A percentile compares a stretch with the other conserved stretches of the same genome.
Evolutionary conservation across 2,113 vertebrate genomes (phyloP).

Genomic region (Phylloscopus trochilus): DNA sequence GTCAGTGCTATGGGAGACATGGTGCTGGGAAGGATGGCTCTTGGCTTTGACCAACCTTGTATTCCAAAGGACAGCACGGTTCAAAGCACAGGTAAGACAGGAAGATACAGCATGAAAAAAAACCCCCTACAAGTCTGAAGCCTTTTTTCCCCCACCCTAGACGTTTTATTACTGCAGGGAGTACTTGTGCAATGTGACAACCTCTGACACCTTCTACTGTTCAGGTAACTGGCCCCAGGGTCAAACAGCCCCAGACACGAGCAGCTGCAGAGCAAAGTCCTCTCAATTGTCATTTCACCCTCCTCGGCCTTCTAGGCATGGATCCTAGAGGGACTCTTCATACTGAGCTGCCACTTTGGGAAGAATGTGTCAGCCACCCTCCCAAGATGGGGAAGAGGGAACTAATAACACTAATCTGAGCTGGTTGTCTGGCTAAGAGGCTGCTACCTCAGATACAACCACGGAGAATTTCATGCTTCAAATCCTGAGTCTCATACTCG

Average conservation of each 20-base stretch:
- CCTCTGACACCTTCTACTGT: background rate
- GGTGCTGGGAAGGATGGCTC: background rate
- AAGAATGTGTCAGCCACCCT: background rate
- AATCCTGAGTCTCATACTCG: background rate
- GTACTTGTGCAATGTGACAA: background rate
- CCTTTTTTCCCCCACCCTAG: no score
- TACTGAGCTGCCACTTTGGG: background rate
- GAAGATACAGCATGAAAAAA: background rate
- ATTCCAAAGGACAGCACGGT: fast-evolving
- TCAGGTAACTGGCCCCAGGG: background rate
- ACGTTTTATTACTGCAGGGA: background rate
- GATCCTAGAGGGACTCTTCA: background rate
- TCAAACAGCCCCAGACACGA: background rate
- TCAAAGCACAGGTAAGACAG: background rate
- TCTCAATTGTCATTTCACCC: background rate
- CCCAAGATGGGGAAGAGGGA: background rate
- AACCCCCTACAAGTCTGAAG: fast-evolving
- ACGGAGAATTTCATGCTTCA: background rate
- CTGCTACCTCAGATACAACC: background rate
- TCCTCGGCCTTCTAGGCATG: fast-evolving
- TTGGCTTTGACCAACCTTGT: background rate
- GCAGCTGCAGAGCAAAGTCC: background rate
- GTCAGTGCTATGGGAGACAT: background rate
- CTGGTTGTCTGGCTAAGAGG: background rate
- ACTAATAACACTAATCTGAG: background rate